Evolutionary conservation across 2,888 invertebrate species (phyloP), one percentile per base, ranked within the genome.

Genomic region (Drosophila niveifrons): DNA sequence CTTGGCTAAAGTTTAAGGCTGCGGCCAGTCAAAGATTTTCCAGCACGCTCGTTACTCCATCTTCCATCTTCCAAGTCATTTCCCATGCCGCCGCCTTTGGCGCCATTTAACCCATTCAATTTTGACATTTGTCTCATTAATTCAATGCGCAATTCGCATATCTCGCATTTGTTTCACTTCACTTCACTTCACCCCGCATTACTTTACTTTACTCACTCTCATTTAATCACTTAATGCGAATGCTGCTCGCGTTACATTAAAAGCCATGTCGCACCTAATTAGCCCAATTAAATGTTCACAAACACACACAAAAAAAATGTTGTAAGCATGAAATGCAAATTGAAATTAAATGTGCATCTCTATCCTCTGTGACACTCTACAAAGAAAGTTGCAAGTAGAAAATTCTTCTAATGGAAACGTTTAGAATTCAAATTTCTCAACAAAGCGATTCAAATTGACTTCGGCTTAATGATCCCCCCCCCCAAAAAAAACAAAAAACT

Each of bases 231-330:
- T 75, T 77, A 73, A 74, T 56, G 61, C 29, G 29, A 66, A 48
- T 58, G 63, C n/a, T 61, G 63, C 17, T 66, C 62, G 56, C 48
- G 50, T 67, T 50, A 71, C 69, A 59, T 75, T 78, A 73, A 82
- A 59, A 56, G 74, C 73, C 76, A 72, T 73, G 75, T 79, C 72
- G 62, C 83, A 72, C 64, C 72, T 75, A 82, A 82, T 82, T 83
- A 75, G 78, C 28, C 63, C 83, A 82, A 83, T 82, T 82, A 81
- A 70, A 81, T 71, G 65, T 74, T 34, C 61, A 53, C 57, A 55
- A 59, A 67, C n/a, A n/a, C n/a, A n/a, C n/a, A n/a, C n/a, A 66
- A 72, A 65, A 62, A 46, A 23, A 18, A 23, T 23, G 23, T 23
- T 23, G 23, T 66, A 18, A 50, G 17, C 51, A 71, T 67, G 75